Evolutionary conservation across 2,797 vertebrate species (phyloP).

Genomic region (Acanthornis magna): DNA sequence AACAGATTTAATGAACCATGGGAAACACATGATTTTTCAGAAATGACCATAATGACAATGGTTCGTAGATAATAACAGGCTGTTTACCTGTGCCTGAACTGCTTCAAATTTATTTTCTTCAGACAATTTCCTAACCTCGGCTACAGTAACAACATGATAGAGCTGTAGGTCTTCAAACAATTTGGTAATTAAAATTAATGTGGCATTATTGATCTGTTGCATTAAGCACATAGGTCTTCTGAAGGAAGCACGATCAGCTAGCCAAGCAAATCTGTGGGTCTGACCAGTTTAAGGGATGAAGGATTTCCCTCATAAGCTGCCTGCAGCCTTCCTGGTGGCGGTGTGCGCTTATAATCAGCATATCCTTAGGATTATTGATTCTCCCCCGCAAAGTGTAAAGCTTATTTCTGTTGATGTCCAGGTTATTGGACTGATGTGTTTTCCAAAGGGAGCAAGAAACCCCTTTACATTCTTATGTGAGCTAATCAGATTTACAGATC

Average conservation of each 20-base stretch:
- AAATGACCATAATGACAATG: conserved; percentile 43
- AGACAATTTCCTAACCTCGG: neutral
- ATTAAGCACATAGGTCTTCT: neutral
- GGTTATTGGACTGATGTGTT: neutral
- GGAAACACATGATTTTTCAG: conserved; percentile 46
- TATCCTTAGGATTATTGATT: neutral
- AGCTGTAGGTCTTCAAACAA: neutral
- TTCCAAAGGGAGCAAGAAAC: neutral
- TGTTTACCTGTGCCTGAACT: conserved; percentile 48
- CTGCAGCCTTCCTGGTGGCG: neutral
- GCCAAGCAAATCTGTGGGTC: neutral
- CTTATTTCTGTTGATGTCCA: neutral
- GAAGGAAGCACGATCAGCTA: neutral
- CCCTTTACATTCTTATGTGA: neutral
- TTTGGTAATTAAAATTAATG: conserved; percentile 38
- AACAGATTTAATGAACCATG: conserved; percentile 60
- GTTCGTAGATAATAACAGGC: conserved; percentile 25
- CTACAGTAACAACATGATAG: neutral
- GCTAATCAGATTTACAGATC: neutral
- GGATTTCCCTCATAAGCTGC: neutral
- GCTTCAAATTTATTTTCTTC: conserved; percentile 5
- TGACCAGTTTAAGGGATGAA: neutral
- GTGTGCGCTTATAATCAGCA: neutral
- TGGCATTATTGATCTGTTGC: neutral
- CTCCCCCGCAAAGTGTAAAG: neutral